A percentile compares a stretch with the other conserved stretches of the same genome.
These are phyloP conservation scores for Plusia festucae DNA, from an alignment of 2,888 invertebrate species.

Conservation along the genomic window DNA sequence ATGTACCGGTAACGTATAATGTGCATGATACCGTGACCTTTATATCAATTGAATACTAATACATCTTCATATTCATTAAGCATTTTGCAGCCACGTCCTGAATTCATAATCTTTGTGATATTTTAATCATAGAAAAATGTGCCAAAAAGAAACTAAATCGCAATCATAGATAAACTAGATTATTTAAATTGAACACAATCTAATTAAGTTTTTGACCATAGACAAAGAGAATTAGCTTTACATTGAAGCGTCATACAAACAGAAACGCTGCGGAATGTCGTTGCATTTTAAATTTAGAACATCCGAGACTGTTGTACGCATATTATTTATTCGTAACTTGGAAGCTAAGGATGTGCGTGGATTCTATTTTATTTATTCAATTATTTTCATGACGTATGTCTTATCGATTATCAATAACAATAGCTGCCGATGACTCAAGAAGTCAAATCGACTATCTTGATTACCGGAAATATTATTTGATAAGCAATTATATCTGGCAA, in stretches of 20 bases:
- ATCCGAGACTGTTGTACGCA: constrained; percentile 62
- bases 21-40: constrained; percentile 14
- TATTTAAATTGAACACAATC: not conserved
- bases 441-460: not conserved
- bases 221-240: constrained; percentile 54
- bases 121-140: no score
- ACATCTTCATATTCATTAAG: constrained; percentile 6
- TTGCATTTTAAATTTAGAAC: constrained; percentile 72
- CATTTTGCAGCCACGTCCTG: not conserved
- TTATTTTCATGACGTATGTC: constrained; percentile 11
- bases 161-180: not conserved
- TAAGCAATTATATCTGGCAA: not conserved
- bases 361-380: constrained; percentile 16
- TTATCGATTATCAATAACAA: no score
- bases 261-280: constrained; percentile 64
- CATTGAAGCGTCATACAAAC: constrained; percentile 55
- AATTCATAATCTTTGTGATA: constrained; percentile 28
- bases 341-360: constrained; percentile 44
- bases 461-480: constrained; percentile 1
- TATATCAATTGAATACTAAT: constrained; percentile 21
- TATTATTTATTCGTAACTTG: constrained; percentile 59
- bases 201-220: constrained; percentile 21
- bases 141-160: no score
- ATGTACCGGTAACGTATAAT: constrained; percentile 10
- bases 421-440: not conserved